Evolutionary conservation across 1,140 invertebrate species (phyloP), one percentile per base, ranked within the genome.

Genomic region (Acromyrmex heyeri): DNA sequence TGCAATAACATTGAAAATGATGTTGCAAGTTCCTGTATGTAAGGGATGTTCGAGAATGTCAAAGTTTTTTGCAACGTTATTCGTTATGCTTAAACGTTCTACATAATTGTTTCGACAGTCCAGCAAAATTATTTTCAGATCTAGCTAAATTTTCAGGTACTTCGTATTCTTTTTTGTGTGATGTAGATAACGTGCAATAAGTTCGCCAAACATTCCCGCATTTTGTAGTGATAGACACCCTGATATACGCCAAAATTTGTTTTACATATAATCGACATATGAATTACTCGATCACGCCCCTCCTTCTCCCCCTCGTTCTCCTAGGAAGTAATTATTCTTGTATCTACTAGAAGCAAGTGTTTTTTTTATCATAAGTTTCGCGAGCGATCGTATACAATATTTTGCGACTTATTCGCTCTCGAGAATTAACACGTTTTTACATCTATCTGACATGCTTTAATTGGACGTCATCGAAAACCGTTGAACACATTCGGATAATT

Each of bases 221-320:
- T 73, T 75, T 53, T 65, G 24, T 12, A 27, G 34, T 44, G 34
- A 4, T 8, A 50, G 48, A 27, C 5, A 7, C 2, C 48, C 34
- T 1, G 16, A 14, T 21, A 34, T 12, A 48, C 7, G 34, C 6
- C 27, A 14, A 38, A n/a, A 38, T 6, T 77, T 30, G 10, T 59
- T 24, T 55, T 61, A 38, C 18, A 24, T 10, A 0, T 3, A 50
- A 53, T 2, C 64, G 34, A 27, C 38, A 6, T 24, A 44, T n/a
- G 38, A 79, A 87, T 55, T 34, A 27, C 30, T 87, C 12, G 59
- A 48, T 87, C 65, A 1, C 16, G 4, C 21, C 6, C n/a, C 67
- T 21, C n/a, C 7, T 21, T 57, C 50, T 57, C 10, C 27, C 2
- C n/a, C 53, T 21, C 34, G 34, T 65, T n/a, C 18, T 0, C 1